A percentile compares a stretch with the other conserved stretches of the same genome.
These are phyloP conservation scores for Chrysotoxum bicinctum DNA, from an alignment of 2,888 invertebrate species.

Conservation along the genomic window DNA sequence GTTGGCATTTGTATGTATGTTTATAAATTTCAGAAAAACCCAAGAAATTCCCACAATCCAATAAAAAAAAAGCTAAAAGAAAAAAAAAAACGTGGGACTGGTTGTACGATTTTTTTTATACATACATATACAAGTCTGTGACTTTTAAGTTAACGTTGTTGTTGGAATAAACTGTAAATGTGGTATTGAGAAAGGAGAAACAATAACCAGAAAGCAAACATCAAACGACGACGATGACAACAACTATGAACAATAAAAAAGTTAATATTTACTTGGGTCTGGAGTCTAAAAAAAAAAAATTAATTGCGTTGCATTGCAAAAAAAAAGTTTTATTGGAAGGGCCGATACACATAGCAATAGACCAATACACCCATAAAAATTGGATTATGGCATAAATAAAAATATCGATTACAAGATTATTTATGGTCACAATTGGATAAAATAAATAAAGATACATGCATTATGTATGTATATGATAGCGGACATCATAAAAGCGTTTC, in stretches of 20 bases:
- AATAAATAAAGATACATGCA: neutral
- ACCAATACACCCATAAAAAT: conserved; percentile 17
- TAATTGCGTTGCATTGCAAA: conserved; percentile 68
- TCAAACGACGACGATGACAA: neutral
- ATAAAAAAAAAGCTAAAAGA: conserved; percentile 67
- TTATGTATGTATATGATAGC: neutral
- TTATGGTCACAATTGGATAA: conserved; percentile 37
- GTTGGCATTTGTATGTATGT: conserved; percentile 64
- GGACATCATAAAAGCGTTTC: neutral
- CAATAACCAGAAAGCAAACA: conserved; percentile 27
- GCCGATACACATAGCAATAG: conserved; percentile 16
- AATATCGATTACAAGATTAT: conserved; percentile 27
- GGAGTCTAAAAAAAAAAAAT: conserved; percentile 4
- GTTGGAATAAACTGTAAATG: conserved; percentile 66
- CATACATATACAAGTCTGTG: conserved; percentile 17
- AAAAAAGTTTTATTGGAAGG: conserved; percentile 33
- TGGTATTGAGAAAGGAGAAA: conserved; percentile 34
- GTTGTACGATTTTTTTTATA: conserved; percentile 38
- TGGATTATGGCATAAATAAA: conserved; percentile 35
- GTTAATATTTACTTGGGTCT: conserved; percentile 34
- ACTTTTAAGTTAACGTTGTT: conserved; percentile 14
- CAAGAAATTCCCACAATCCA: conserved; percentile 81
- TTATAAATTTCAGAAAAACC: conserved; percentile 81
- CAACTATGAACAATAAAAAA: conserved; percentile 4
- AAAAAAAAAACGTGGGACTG: conserved; percentile 73